phyloP scores from a whole-genome alignment of 2,797 vertebrate species.

The Smutsia temminckii region DNA sequence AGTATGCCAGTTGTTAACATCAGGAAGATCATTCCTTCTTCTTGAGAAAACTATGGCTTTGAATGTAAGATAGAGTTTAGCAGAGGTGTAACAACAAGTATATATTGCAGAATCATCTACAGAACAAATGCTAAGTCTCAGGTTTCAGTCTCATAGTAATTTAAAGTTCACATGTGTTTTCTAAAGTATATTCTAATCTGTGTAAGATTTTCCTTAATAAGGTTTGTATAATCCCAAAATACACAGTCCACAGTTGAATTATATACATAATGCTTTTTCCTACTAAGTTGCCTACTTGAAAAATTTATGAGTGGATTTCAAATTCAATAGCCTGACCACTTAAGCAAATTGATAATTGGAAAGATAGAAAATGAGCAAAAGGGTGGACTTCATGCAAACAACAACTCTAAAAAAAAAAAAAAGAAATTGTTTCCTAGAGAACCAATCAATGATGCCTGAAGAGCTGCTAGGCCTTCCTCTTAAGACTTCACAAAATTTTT shows the following conservation, averaged over 20 bases:
- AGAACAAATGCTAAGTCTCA: not conserved
- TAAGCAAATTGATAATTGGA: conserved; percentile 25
- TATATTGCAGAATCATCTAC: not conserved
- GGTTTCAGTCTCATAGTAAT: not conserved
- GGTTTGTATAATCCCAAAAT: not conserved
- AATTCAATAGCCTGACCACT: not conserved
- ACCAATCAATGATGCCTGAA: conserved; percentile 13
- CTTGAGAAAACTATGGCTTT: not conserved
- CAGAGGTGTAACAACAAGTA: fast-evolving
- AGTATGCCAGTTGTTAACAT: not conserved
- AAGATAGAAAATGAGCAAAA: conserved; percentile 27
- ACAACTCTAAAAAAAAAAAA: not conserved
- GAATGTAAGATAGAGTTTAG: not conserved
- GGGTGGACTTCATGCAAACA: not conserved
- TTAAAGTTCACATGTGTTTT: not conserved
- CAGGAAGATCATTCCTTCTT: not conserved
- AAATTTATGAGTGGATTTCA: conserved; percentile 12
- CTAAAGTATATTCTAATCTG: not conserved
- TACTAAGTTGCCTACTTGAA: not conserved
- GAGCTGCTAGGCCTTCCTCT: not conserved
- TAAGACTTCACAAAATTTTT: conserved; percentile 60
- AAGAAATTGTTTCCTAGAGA: not conserved
- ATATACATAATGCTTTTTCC: not conserved
- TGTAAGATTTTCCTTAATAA: not conserved
- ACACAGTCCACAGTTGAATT: not conserved